Conservation (phyloP, 2,888 invertebrate genomes). For the Gibbula magus region DNA sequence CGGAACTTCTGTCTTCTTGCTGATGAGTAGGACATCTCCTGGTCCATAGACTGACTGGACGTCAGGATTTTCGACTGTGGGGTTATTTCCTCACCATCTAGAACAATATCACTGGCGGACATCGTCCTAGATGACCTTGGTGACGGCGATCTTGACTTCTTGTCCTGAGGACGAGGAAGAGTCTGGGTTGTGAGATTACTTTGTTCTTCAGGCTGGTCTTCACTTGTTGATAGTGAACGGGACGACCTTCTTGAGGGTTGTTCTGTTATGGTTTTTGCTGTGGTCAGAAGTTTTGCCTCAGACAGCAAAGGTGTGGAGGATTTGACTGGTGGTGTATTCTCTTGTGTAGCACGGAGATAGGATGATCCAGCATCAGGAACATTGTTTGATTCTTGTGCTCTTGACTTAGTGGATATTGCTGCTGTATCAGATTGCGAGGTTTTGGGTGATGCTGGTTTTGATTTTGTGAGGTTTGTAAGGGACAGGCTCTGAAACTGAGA, state of each 20-base stretch:
- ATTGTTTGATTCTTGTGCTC: neutral
- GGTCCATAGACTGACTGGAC: neutral
- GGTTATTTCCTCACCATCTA: neutral
- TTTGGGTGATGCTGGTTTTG: neutral
- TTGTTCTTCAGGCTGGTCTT: neutral
- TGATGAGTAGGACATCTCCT: neutral
- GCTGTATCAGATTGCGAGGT: neutral
- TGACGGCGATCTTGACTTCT: neutral
- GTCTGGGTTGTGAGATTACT: neutral
- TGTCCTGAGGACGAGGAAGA: neutral
- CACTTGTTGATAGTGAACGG: neutral
- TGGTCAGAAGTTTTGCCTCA: neutral
- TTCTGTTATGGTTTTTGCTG: neutral
- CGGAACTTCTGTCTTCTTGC: neutral
- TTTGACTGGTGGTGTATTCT: neutral
- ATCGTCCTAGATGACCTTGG: neutral
- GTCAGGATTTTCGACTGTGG: neutral
- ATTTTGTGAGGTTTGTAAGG: neutral
- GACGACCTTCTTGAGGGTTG: neutral
- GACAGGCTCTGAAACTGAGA: neutral
- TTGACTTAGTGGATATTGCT: neutral
- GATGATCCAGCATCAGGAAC: neutral
- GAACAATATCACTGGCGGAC: constrained; percentile 1
- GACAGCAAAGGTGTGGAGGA: neutral
- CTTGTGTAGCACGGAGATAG: neutral